Percentiles rank a stretch among this genome's conserved stretches.
Conservation (phyloP, 2,888 invertebrate species). For the Microctonus brassicae region DNA sequence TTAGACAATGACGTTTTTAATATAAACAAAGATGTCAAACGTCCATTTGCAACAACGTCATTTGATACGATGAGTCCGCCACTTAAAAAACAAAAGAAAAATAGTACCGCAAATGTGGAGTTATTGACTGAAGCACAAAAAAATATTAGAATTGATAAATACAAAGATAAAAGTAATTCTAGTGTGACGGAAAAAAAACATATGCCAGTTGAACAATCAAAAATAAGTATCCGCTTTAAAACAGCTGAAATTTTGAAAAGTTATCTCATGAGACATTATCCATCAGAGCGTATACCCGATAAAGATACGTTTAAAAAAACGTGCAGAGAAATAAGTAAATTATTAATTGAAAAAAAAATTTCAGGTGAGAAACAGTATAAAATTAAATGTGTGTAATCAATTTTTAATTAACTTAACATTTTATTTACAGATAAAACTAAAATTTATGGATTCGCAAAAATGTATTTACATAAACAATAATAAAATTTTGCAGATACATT, state of each 20-base stretch:
- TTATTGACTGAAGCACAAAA: not conserved
- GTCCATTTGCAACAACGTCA: conserved; percentile 14
- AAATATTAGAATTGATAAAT: not conserved
- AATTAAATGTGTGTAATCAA: not conserved
- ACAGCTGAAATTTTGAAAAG: conserved; percentile 56
- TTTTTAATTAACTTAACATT: conserved; percentile 26
- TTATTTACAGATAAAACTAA: conserved; percentile 75
- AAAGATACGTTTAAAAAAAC: conserved; percentile 55
- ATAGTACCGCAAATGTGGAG: not conserved
- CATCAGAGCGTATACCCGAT: conserved; percentile 58
- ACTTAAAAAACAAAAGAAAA: conserved; percentile 17
- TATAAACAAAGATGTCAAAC: conserved; percentile 21
- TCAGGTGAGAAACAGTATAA: conserved; percentile 50
- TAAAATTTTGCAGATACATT: not conserved
- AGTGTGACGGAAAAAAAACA: conserved; percentile 25
- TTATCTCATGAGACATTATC: conserved; percentile 58
- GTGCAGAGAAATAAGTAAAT: conserved; percentile 57
- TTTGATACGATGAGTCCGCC: not conserved
- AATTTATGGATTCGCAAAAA: conserved; percentile 72
- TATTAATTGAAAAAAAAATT: conserved; percentile 51
- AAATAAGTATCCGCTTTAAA: conserved; percentile 52
- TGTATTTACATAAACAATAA: conserved; percentile 4
- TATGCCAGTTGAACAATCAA: conserved; percentile 42
- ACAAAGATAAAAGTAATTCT: not conserved
- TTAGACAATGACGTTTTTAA: not conserved